Conservation (phyloP, 2,113 vertebrate genomes). For the Phoxinus phoxinus region DNA sequence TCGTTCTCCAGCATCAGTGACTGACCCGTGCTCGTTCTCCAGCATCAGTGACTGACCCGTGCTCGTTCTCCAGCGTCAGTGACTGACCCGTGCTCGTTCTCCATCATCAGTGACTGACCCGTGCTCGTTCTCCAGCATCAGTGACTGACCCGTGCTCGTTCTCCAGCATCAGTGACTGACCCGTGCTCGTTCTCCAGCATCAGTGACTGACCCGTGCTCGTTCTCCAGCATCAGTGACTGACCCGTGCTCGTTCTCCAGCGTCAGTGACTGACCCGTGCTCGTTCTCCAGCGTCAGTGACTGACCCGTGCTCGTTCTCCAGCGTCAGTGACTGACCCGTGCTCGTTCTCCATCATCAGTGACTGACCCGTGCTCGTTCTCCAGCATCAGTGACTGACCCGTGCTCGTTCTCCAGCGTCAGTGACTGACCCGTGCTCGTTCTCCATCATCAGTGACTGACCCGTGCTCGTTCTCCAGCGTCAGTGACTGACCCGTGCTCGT, state of each 20-base stretch:
- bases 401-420: too few species aligned
- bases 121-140: too few species aligned
- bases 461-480: too few species aligned
- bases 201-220: background rate
- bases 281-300: background rate
- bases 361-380: background rate
- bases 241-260: too few species aligned
- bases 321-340: background rate
- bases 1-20: background rate
- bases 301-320: background rate
- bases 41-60: too few species aligned
- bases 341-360: background rate
- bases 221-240: background rate
- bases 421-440: background rate
- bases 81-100: background rate
- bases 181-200: too few species aligned
- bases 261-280: background rate
- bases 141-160: background rate
- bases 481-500: background rate
- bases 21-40: background rate
- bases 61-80: too few species aligned
- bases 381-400: too few species aligned
- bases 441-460: background rate
- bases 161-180: background rate
- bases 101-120: too few species aligned